These are phyloP conservation scores for Platysteira castanea DNA, from an alignment of 2,113 vertebrate genomes.

Conservation along the genomic window DNA sequence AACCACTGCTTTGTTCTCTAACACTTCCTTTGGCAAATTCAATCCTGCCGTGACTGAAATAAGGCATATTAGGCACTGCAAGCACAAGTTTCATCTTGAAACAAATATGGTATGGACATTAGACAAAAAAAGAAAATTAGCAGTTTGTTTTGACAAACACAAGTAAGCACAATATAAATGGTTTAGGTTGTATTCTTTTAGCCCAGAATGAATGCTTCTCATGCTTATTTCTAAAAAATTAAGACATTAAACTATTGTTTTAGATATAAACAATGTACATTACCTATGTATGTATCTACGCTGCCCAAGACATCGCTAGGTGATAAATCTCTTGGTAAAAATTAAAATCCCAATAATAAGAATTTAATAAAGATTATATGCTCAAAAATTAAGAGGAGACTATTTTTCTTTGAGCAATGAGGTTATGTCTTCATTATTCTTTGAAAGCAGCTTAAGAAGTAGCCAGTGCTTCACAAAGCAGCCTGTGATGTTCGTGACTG, in stretches of 20 bases:
- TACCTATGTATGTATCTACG: neutral
- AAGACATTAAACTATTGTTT: no score
- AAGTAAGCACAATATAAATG: neutral
- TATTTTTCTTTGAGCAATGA: neutral
- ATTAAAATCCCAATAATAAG: neutral
- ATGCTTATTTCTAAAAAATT: neutral
- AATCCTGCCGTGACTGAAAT: neutral
- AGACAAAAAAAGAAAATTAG: neutral
- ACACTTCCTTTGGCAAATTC: slow-evolving; percentile 13
- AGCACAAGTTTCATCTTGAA: neutral
- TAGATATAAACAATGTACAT: no score
- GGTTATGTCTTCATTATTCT: neutral
- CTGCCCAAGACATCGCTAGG: neutral
- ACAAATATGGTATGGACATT: neutral
- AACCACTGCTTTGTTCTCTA: slow-evolving; percentile 7
- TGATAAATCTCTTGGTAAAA: neutral
- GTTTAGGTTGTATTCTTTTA: neutral
- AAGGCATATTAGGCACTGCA: neutral
- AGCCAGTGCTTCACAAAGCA: neutral
- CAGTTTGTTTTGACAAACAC: neutral
- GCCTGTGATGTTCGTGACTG: no score
- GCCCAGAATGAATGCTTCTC: fast-evolving
- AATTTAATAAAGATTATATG: neutral
- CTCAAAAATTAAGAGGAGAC: neutral
- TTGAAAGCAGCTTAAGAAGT: neutral